These are phyloP conservation scores for Drosophila miranda DNA, from an alignment of 1,140 invertebrate species.

Conservation along the genomic window DNA sequence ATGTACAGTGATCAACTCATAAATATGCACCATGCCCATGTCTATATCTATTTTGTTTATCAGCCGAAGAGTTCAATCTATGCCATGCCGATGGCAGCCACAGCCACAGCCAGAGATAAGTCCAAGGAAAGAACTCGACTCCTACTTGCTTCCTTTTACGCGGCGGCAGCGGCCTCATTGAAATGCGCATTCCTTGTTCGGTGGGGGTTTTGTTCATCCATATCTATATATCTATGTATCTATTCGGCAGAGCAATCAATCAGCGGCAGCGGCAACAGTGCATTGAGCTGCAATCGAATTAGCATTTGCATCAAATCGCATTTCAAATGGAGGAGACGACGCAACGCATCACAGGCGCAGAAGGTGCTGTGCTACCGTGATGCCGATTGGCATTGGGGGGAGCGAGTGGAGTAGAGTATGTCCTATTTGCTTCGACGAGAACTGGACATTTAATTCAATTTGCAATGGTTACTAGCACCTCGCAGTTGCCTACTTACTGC, in stretches of 20 bases:
- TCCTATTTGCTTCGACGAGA: not conserved
- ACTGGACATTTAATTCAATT: slow-evolving; percentile 47
- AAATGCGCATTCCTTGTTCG: slow-evolving; percentile 66
- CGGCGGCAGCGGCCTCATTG: slow-evolving; percentile 50
- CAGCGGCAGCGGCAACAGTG: slow-evolving; percentile 31
- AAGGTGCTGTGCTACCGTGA: not conserved
- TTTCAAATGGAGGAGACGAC: slow-evolving; percentile 53
- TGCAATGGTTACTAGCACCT: slow-evolving; percentile 74
- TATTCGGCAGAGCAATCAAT: slow-evolving; percentile 51
- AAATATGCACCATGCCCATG: slow-evolving; percentile 41
- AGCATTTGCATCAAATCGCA: slow-evolving; percentile 67
- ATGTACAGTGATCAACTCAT: slow-evolving; percentile 41
- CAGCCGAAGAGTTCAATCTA: slow-evolving; percentile 65
- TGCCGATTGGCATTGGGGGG: slow-evolving; percentile 11
- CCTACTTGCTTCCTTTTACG: slow-evolving; percentile 25
- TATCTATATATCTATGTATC: slow-evolving; percentile 22
- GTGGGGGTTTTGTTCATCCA: slow-evolving; percentile 3
- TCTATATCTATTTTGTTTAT: slow-evolving; percentile 34
- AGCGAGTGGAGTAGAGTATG: not conserved
- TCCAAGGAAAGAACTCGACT: slow-evolving; percentile 33
- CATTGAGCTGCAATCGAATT: slow-evolving; percentile 56
- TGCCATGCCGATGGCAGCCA: slow-evolving; percentile 36
- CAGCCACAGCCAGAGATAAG: slow-evolving; percentile 38
- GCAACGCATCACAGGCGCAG: slow-evolving; percentile 18
- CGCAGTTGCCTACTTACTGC: slow-evolving; percentile 27